These are phyloP conservation scores for Montipora capricornis DNA, from an alignment of 64 coral and sea anemone genomes.

Conservation along the genomic window DNA sequence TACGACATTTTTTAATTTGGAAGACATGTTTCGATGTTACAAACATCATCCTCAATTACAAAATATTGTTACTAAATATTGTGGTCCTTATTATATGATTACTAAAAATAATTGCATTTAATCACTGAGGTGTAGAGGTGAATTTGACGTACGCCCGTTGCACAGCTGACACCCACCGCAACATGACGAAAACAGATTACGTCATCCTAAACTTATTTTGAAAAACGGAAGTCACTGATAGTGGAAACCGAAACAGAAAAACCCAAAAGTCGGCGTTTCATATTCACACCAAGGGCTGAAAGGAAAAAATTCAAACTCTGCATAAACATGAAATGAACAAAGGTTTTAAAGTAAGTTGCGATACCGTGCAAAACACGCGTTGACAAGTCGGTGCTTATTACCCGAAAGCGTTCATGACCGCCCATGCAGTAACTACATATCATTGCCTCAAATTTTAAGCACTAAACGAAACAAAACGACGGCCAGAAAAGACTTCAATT, in stretches of 20 bases:
- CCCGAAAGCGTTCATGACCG: background rate
- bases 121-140: no score
- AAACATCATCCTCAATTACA: no score
- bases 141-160: background rate
- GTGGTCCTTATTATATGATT: no score
- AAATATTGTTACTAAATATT: no score
- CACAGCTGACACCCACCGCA: background rate
- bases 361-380: constrained; percentile 30
- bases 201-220: constrained; percentile 29
- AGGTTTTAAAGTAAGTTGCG: constrained; percentile 1
- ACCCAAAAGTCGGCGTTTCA: background rate
- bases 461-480: background rate
- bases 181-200: background rate
- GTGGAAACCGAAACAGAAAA: background rate
- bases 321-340: constrained; percentile 7
- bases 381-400: background rate
- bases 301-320: background rate
- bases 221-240: constrained; percentile 21
- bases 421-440: background rate
- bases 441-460: no score
- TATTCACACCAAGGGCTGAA: background rate
- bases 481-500: background rate
- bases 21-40: no score
- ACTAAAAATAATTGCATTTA: no score
- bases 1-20: no score